phyloP scores from a whole-genome alignment of 2,113 vertebrate species.

The Marmota flaviventris region DNA sequence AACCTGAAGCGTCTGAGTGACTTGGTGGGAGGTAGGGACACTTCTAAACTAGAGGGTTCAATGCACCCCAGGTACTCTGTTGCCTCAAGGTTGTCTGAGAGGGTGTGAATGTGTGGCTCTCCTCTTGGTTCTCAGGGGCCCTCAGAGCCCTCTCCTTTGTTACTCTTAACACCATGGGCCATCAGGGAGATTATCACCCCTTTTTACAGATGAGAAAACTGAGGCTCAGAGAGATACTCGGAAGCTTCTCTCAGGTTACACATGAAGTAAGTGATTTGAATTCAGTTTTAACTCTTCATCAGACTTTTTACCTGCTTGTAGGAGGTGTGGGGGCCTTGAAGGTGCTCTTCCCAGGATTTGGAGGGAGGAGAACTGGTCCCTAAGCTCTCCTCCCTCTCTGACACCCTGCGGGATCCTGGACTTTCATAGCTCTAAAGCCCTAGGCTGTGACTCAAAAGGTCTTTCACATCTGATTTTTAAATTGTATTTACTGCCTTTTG shows the following conservation, averaged over 20 bases:
- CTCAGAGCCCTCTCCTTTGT: too few relatives aligned
- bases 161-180: not conserved
- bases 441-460: not conserved
- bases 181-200: not conserved
- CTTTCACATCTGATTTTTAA: constrained; percentile 13
- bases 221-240: not conserved
- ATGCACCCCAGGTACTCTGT: not conserved
- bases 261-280: not conserved
- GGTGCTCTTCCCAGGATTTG: not conserved
- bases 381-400: not conserved
- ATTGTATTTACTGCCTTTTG: constrained; percentile 38
- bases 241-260: not conserved
- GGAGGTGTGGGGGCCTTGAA: not conserved
- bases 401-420: not conserved
- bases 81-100: not conserved
- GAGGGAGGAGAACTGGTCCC: not conserved
- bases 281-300: not conserved
- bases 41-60: not conserved
- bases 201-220: not conserved
- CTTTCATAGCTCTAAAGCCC: not conserved
- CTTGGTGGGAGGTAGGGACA: not conserved
- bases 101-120: not conserved
- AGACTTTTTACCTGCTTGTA: rapidly evolving
- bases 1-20: not conserved
- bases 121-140: not conserved